Conservation (phyloP, 2,888 invertebrate genomes). For the Adela reaumurella region DNA sequence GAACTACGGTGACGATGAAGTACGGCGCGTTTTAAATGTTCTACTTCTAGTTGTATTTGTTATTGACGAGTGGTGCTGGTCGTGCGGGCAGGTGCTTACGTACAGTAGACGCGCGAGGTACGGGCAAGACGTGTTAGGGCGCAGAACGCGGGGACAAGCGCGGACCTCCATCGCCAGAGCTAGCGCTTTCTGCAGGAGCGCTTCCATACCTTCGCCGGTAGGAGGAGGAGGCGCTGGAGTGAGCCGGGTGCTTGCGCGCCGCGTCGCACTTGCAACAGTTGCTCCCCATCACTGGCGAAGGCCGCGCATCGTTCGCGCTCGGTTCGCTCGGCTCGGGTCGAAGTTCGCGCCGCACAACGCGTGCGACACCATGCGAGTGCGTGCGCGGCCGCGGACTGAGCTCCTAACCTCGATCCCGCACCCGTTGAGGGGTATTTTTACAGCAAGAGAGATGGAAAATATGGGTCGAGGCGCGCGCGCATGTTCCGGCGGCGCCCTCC, state of each 20-base stretch:
- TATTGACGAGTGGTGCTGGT: neutral
- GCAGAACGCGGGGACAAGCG: neutral
- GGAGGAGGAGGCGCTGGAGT: conserved; percentile 39
- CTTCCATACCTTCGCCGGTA: conserved; percentile 36
- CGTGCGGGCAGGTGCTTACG: neutral
- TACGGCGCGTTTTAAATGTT: no score
- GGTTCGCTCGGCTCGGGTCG: conserved; percentile 14
- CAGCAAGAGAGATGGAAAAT: neutral
- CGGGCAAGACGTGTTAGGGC: neutral
- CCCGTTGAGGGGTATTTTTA: neutral
- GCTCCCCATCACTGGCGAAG: conserved; percentile 53
- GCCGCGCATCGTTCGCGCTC: conserved; percentile 21
- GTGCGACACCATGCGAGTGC: neutral
- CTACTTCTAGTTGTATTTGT: no score
- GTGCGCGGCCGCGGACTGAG: neutral
- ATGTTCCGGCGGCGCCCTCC: neutral
- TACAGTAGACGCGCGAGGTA: neutral
- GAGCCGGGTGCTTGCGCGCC: conserved; percentile 35
- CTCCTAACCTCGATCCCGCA: neutral
- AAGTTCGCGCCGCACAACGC: conserved; percentile 27
- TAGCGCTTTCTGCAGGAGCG: neutral
- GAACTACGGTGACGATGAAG: no score
- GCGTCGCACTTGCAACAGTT: conserved; percentile 59
- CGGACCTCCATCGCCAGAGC: neutral
- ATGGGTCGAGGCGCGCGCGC: neutral